Percentiles rank a stretch among this genome's conserved stretches.
These are phyloP conservation scores for Palythoa heliodiscus DNA, from an alignment of 92 coral and sea anemone genomes.

Conservation along the genomic window DNA sequence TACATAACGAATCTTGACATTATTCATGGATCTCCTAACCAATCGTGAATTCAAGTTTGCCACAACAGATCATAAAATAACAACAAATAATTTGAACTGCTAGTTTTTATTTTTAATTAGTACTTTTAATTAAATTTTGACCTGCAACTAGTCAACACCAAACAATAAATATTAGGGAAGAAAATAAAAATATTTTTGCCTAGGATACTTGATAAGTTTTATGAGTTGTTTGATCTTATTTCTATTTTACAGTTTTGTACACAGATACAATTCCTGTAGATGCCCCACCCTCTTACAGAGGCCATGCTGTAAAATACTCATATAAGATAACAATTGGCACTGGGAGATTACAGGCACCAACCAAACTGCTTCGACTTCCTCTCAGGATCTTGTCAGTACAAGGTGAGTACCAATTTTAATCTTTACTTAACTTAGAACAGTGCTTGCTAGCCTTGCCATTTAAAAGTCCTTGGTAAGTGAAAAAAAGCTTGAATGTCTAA, in stretches of 20 bases:
- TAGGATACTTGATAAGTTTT: background rate
- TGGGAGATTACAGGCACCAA: constrained; percentile 91
- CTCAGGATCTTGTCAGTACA: constrained; percentile 76
- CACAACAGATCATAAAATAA: no score
- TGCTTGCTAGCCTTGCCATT: no score
- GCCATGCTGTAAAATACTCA: constrained; percentile 92
- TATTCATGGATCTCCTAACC: no score
- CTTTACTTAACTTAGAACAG: background rate
- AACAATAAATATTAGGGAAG: background rate
- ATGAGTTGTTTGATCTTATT: background rate
- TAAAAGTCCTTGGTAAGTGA: no score
- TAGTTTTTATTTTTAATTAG: no score
- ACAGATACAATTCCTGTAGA: constrained; percentile 80
- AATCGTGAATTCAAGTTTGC: no score
- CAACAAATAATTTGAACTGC: no score
- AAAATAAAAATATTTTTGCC: background rate
- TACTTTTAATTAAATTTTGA: background rate
- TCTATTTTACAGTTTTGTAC: constrained; percentile 69
- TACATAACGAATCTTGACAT: no score
- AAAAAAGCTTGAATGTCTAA: no score
- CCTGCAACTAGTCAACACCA: background rate
- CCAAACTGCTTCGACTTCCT: constrained; percentile 78
- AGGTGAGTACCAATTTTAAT: constrained; percentile 57
- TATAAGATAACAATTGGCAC: constrained; percentile 93
- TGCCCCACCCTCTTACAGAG: constrained; percentile 91